These are phyloP conservation scores for Sinocyclocheilus anophthalmus DNA, from an alignment of 2,113 vertebrate species.

Conservation along the genomic window DNA sequence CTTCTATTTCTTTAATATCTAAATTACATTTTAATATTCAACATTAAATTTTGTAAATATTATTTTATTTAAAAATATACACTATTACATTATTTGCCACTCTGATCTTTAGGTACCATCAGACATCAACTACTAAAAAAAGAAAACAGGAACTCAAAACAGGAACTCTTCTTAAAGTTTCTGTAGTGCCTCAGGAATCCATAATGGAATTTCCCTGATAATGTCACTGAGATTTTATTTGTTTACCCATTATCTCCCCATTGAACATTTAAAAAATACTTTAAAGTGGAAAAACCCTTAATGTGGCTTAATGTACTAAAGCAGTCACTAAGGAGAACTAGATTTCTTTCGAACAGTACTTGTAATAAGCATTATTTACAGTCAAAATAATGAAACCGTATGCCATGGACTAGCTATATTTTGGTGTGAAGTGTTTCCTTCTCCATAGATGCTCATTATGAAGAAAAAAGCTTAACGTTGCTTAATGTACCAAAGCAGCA, in stretches of 20 bases:
- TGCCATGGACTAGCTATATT: not conserved
- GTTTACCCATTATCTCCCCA: constrained; percentile 1
- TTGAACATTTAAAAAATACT: not conserved
- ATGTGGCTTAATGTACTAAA: not conserved
- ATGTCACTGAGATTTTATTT: constrained; percentile 10
- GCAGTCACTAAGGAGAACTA: not conserved
- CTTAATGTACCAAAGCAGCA: not conserved
- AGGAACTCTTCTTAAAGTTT: not conserved
- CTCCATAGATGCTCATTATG: not conserved
- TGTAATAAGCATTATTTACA: not conserved
- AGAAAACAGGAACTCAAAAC: too few relatives aligned
- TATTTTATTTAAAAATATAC: too few relatives aligned
- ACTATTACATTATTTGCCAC: not conserved
- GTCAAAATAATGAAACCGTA: not conserved
- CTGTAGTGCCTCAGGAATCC: not conserved
- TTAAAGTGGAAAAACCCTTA: constrained; percentile 4
- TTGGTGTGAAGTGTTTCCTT: not conserved
- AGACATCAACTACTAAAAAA: not conserved
- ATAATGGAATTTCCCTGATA: not conserved
- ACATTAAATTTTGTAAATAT: too few relatives aligned
- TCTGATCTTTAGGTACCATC: not conserved
- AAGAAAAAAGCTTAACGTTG: not conserved
- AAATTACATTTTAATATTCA: too few relatives aligned
- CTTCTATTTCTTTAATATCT: too few relatives aligned
- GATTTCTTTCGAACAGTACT: not conserved